These are phyloP conservation scores for Microplitis manilae DNA, from an alignment of 2,888 invertebrate genomes.

Conservation along the genomic window DNA sequence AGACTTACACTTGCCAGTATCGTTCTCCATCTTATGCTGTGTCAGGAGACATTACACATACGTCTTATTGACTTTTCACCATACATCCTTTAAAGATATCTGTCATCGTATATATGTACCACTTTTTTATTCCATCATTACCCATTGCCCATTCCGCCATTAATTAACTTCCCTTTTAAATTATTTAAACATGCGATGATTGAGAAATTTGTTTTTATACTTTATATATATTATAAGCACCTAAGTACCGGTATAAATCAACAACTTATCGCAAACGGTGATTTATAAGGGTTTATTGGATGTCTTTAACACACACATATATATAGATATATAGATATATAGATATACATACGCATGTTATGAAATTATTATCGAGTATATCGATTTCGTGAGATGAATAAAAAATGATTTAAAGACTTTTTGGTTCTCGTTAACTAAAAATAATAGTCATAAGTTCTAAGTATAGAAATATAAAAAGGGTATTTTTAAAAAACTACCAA, in stretches of 20 bases:
- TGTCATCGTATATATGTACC: neutral
- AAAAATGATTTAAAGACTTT: neutral
- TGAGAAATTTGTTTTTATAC: neutral
- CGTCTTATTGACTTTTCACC: neutral
- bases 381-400: neutral
- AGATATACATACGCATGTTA: neutral
- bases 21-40: neutral
- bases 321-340: neutral
- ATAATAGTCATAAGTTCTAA: too few species aligned
- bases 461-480: neutral
- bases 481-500: neutral
- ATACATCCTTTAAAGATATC: neutral
- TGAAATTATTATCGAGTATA: neutral
- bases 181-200: neutral
- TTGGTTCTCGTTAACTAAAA: neutral
- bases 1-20: slow-evolving; percentile 1
- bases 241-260: neutral
- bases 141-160: neutral
- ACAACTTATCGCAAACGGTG: neutral
- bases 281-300: neutral
- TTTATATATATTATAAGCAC: neutral
- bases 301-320: neutral
- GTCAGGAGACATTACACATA: slow-evolving; percentile 1
- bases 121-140: neutral
- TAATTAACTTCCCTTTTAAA: neutral